phyloP scores from a whole-genome alignment of 2,888 invertebrate genomes.

The Sarcophaga variegata region DNA sequence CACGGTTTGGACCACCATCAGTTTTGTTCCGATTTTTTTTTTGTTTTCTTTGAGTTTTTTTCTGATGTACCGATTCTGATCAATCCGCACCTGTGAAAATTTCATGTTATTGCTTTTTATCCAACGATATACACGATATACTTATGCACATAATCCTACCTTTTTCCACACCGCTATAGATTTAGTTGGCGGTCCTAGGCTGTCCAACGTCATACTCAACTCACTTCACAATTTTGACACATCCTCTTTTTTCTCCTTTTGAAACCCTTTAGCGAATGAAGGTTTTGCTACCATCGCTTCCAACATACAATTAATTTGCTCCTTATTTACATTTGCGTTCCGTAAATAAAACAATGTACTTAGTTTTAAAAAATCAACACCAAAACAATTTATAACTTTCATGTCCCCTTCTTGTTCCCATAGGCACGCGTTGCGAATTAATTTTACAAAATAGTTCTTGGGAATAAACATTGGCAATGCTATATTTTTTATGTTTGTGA shows the following conservation, averaged over 20 bases:
- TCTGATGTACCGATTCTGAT: no score
- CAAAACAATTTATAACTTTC: not conserved
- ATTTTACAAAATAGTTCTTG: not conserved
- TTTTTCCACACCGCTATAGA: constrained; percentile 18
- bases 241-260: constrained; percentile 26
- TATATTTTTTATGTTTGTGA: no score
- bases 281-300: constrained; percentile 23
- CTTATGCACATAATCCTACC: constrained; percentile 5
- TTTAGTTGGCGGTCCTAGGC: constrained; percentile 16
- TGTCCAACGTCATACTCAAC: constrained; percentile 2
- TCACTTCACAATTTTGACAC: constrained; percentile 17
- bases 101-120: not conserved
- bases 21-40: constrained; percentile 17
- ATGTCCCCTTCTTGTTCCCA: not conserved
- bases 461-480: no score
- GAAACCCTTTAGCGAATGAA: constrained; percentile 9
- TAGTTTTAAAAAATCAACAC: not conserved
- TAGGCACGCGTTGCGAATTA: constrained; percentile 7
- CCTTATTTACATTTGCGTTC: not conserved
- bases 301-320: not conserved
- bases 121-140: not conserved
- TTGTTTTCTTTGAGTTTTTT: not conserved
- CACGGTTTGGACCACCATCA: not conserved
- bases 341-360: not conserved
- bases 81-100: constrained; percentile 2